Base-by-base conservation (phyloP, 2,888 invertebrate species). In the Agrochola litura region DNA sequence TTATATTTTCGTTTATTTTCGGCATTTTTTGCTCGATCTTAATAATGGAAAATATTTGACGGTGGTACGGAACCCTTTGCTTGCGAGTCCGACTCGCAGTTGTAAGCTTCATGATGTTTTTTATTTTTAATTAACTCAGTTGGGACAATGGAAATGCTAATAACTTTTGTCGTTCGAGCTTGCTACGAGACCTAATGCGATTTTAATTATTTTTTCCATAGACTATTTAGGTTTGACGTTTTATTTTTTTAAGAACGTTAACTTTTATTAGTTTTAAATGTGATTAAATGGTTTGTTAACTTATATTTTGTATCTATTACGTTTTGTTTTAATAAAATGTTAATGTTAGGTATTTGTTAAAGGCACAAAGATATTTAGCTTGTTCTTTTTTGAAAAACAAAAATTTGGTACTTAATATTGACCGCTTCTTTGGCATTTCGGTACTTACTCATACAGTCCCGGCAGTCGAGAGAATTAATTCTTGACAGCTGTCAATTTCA, bases 181-280 rank as follows among this genome's bases (percentile, higher is more conserved):
- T 66, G 60, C 25, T 54, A 30, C 69, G 68, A 70, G 64, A 67
- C 64, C 72, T 84, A 84, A 86, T 86, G 82, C 72, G 79, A 79
- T 76, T 76, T 82, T 79, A 84, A 86, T 84, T 65, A 68, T 77
- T 52, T 69, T 70, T 82, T 67, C 71, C 64, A 77, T 74, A 66
- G 58, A 77, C 58, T 43, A 65, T 73, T 71, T 67, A 25, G 14
- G 65, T 58, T 41, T 58, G 64, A 52, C 37, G 58, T 79, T 69
- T 65, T 46, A 2, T 56, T 56, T 58, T 73, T 73, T 76, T 71
- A 65, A 54, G 58, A 66, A 46, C 10, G 16, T 54, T 46, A 14
- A 46, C 9, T 73, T 73, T 64, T 60, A 64, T 78, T 70, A 16
- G 0, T 74, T 78, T 76, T 43, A 19, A 72, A 77, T 43, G 25